These are phyloP conservation scores for Antennarius striatus DNA, from an alignment of 2,113 vertebrate species.

Conservation along the genomic window DNA sequence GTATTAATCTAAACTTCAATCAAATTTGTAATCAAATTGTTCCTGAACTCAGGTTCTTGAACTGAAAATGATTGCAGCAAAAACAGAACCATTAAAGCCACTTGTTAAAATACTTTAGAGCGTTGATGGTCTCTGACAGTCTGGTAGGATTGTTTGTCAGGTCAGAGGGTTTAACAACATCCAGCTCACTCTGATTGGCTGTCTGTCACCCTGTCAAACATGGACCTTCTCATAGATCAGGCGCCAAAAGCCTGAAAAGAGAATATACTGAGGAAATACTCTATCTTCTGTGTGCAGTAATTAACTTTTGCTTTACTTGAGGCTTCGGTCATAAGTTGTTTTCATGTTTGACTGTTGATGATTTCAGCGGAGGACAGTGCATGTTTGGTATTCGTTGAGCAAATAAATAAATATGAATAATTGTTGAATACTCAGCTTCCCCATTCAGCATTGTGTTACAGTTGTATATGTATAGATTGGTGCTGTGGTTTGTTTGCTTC, in stretches of 20 bases:
- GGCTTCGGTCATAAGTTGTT: neutral
- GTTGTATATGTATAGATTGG: too few relatives aligned
- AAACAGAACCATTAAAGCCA: slow-evolving; percentile 2
- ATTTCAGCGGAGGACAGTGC: neutral
- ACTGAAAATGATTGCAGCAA: neutral
- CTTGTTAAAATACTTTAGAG: slow-evolving; percentile 38
- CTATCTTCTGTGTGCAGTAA: neutral
- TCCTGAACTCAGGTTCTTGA: too few relatives aligned
- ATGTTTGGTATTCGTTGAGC: too few relatives aligned
- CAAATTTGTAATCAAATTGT: neutral
- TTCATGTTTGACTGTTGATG: neutral
- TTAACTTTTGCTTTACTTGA: neutral
- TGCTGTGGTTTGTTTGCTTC: neutral
- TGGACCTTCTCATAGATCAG: slow-evolving; percentile 16
- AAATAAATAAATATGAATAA: too few relatives aligned
- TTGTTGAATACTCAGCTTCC: too few relatives aligned
- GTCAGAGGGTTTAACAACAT: slow-evolving; percentile 66
- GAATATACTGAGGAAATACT: neutral
- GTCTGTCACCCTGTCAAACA: slow-evolving; percentile 42
- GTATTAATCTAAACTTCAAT: neutral
- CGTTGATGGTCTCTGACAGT: slow-evolving; percentile 43
- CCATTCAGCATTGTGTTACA: too few relatives aligned
- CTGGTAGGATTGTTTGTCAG: slow-evolving; percentile 63
- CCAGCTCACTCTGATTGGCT: slow-evolving; percentile 57
- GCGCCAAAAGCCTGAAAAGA: slow-evolving; percentile 25